Conservation (phyloP, 1,140 invertebrate species). For the Odontomachus brunneus region DNA sequence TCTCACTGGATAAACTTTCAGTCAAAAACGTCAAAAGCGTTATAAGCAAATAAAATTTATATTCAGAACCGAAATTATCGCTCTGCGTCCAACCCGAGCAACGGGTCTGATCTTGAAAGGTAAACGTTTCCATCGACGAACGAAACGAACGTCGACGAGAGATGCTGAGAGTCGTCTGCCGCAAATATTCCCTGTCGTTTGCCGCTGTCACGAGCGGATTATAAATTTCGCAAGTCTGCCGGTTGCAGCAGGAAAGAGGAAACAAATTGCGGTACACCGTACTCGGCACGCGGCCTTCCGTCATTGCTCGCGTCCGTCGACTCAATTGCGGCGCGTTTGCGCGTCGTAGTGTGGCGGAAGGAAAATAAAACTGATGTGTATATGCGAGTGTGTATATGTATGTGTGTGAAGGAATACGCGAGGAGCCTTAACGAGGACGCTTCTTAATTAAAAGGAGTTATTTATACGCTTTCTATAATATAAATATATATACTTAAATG, state of each 20-base stretch:
- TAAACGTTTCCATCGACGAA: not conserved
- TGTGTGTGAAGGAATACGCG: conserved; percentile 60
- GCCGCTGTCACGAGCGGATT: too few species aligned
- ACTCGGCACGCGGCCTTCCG: conserved; percentile 55
- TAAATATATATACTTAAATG: conserved; percentile 81
- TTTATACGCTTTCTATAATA: conserved; percentile 72
- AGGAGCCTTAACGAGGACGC: conserved; percentile 66
- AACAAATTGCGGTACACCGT: conserved; percentile 60
- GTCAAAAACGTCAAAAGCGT: too few species aligned
- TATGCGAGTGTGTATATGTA: conserved; percentile 13
- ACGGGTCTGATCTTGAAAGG: not conserved
- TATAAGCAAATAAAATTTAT: too few species aligned
- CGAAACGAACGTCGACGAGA: not conserved
- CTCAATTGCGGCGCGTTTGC: conserved; percentile 37
- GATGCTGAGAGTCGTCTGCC: not conserved
- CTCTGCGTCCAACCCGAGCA: too few species aligned
- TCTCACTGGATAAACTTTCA: too few species aligned
- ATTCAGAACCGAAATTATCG: too few species aligned
- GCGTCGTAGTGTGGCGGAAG: conserved; percentile 36
- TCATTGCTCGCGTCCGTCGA: conserved; percentile 56
- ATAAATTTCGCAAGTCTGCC: too few species aligned
- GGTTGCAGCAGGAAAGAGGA: not conserved
- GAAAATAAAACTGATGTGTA: conserved; percentile 26
- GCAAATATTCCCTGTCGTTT: too few species aligned
- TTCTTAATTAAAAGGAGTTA: conserved; percentile 75